Evolutionary conservation across 2,113 vertebrate genomes (phyloP), one percentile per base, ranked within the genome.

Genomic region (Lophotis ruficrista): DNA sequence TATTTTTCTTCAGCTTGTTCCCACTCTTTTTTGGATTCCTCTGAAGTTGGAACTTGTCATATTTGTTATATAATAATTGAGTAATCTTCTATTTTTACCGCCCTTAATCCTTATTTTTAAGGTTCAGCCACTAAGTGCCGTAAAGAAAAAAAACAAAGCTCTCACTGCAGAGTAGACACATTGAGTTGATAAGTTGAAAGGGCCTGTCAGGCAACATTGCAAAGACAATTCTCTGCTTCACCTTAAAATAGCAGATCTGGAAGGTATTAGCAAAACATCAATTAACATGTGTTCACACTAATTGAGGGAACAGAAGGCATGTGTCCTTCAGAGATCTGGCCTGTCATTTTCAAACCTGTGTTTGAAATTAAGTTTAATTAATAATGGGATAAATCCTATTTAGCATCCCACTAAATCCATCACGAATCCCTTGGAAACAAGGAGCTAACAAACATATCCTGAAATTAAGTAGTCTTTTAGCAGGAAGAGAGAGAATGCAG

Each of bases 21-120:
- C 61, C 54, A 45, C 31, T 41, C 64, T 83, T 62, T 83, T 93
- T 88, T 94, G 58, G 83, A 93, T 47, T 77, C 18, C 4, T 76
- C 54, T 66, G 12, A 86, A 83, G 68, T 12, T 91, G 75, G 62
- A 94, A 92, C 30, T 77, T 80, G 54, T 70, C 54, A 35, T 81
- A 71, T 75, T 93, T 82, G 54, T 94, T 92, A 75, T 53, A 68
- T 94, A 94, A 93, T 88, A 83, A 91, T 88, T 88, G 71, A 13
- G 0, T 58, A 93, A 95, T 90, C 30, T 86, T 85, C 83, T 90
- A 68, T 90, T 96, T 95, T 93, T 95, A 58, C 37, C 18, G 58
- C 23, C 3, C 23, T 71, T 89, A 79, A 35, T 89, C 73, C 65
- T 75, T 92, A 77, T 93, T 96, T 92, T 83, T 88, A 83, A 92